Percentiles rank a stretch among this genome's conserved stretches.
phyloP scores from a whole-genome alignment of 2,113 vertebrate species.

The Podarcis muralis region DNA sequence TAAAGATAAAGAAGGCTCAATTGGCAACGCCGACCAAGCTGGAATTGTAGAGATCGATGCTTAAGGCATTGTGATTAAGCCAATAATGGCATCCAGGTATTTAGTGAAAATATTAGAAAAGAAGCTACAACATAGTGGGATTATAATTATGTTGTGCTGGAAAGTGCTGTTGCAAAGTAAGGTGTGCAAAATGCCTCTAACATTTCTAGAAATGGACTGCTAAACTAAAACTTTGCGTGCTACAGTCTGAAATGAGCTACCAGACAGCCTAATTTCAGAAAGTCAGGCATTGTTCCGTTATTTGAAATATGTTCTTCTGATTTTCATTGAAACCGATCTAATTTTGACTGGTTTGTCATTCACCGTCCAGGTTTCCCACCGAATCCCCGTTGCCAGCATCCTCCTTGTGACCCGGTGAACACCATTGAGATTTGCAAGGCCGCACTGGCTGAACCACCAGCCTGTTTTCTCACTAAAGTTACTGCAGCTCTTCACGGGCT shows the following conservation, averaged over 20 bases:
- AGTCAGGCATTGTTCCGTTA: constrained; percentile 40
- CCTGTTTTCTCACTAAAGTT: constrained; percentile 80
- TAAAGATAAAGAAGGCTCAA: not conserved
- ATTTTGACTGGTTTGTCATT: constrained; percentile 79
- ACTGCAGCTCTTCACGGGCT: constrained; percentile 86
- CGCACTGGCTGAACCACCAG: constrained; percentile 93
- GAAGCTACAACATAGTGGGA: constrained; percentile 8
- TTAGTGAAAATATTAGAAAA: constrained; percentile 37
- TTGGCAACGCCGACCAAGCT: not conserved
- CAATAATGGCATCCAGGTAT: not conserved
- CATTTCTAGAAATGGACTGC: constrained; percentile 21
- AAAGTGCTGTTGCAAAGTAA: constrained; percentile 1
- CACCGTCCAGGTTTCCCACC: constrained; percentile 88
- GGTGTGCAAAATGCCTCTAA: not conserved
- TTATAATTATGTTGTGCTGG: not conserved
- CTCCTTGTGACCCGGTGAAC: constrained; percentile 76
- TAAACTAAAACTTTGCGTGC: constrained; percentile 4
- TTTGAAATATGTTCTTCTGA: constrained; percentile 81
- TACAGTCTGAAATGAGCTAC: constrained; percentile 4
- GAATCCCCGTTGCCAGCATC: constrained; percentile 75
- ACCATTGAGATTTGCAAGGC: constrained; percentile 89
- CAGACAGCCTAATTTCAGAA: constrained; percentile 25
- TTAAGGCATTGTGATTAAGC: not conserved
- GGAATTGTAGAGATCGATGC: constrained; percentile 12
- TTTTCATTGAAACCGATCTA: constrained; percentile 91